Conservation (phyloP, 2,797 vertebrate genomes). For the Xenops minutus region DNA sequence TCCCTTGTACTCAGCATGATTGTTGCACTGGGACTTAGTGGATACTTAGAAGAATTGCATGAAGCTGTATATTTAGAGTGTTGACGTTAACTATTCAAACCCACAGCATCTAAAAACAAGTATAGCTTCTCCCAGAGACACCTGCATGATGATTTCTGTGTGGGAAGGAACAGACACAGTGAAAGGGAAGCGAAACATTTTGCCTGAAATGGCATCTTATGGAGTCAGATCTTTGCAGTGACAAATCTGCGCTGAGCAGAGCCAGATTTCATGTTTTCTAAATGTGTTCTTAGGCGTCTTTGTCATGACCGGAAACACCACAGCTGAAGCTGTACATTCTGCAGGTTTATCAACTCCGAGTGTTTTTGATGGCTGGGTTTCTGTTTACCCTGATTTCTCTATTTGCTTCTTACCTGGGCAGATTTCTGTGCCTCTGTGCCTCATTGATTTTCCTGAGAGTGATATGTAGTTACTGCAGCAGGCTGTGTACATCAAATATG, state of each 20-base stretch:
- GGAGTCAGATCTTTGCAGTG: slow-evolving; percentile 18
- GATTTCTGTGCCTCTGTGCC: neutral
- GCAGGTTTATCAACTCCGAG: neutral
- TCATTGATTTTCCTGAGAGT: neutral
- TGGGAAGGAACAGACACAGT: slow-evolving; percentile 61
- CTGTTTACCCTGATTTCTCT: neutral
- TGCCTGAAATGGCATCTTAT: slow-evolving; percentile 30
- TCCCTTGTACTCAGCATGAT: neutral
- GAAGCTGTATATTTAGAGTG: slow-evolving; percentile 33
- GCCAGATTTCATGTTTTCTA: slow-evolving; percentile 37
- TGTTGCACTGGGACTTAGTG: neutral
- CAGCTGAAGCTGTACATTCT: neutral
- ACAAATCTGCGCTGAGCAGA: neutral
- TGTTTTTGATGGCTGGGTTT: neutral
- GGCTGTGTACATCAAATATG: neutral
- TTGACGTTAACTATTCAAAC: neutral
- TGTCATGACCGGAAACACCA: slow-evolving; percentile 6
- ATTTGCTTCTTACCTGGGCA: slow-evolving; percentile 1
- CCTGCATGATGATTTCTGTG: slow-evolving; percentile 41
- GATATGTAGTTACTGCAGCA: neutral
- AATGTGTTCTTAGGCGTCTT: neutral
- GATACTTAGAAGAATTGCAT: neutral
- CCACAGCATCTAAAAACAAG: slow-evolving; percentile 56
- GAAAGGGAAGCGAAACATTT: slow-evolving; percentile 24
- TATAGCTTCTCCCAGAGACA: slow-evolving; percentile 36